Percentiles rank a stretch among this genome's conserved stretches.
These are phyloP conservation scores for Gopherus flavomarginatus DNA, from an alignment of 2,113 vertebrate genomes.

Conservation along the genomic window DNA sequence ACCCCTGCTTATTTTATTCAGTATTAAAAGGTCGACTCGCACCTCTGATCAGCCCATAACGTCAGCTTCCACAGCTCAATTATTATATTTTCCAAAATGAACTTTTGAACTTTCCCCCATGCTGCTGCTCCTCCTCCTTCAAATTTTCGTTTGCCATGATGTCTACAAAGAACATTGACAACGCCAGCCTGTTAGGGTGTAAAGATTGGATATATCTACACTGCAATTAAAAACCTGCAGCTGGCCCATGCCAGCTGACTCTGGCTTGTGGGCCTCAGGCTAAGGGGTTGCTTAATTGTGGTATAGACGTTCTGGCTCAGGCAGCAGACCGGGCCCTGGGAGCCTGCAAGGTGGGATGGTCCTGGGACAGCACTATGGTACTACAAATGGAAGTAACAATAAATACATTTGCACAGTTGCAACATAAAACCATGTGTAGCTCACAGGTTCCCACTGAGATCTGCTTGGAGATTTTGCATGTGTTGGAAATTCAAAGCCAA, in stretches of 20 bases:
- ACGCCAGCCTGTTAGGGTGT: background rate
- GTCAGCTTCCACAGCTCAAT: background rate
- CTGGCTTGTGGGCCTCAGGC: background rate
- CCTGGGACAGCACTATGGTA: background rate
- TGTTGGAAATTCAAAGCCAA: constrained; percentile 28
- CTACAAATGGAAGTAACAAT: background rate
- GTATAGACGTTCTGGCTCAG: background rate
- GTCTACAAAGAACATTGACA: background rate
- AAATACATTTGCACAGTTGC: constrained; percentile 8
- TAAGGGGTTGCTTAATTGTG: background rate
- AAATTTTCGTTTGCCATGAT: background rate
- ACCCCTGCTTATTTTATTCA: background rate
- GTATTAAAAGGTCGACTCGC: background rate
- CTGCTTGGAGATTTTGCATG: background rate
- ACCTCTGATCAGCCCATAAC: background rate
- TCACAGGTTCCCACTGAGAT: background rate
- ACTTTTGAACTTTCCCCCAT: background rate
- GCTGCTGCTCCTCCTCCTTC: background rate
- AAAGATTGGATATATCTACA: too few relatives aligned
- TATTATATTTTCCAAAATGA: background rate
- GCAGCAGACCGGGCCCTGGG: background rate
- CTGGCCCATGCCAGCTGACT: too few relatives aligned
- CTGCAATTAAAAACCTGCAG: too few relatives aligned
- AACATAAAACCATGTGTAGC: background rate
- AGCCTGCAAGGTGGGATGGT: background rate